phyloP scores from a whole-genome alignment of 2,888 invertebrate genomes.

The Ferrisia virgata region DNA sequence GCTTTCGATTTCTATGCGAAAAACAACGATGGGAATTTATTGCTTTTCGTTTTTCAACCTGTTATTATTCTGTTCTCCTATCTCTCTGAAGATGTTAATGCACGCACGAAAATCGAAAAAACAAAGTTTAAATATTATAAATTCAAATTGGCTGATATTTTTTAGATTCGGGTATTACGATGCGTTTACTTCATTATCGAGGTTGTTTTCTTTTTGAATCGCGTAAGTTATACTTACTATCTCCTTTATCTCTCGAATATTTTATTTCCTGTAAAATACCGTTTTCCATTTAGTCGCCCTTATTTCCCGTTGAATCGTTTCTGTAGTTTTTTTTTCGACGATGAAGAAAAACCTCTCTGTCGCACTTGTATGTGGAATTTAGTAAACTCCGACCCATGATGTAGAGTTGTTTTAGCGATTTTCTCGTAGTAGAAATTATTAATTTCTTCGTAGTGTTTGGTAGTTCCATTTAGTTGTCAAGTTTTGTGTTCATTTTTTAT shows the following conservation, averaged over 20 bases:
- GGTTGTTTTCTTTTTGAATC: constrained; percentile 42
- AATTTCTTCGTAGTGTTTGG: no score
- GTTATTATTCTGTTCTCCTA: no score
- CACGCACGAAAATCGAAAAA: not conserved
- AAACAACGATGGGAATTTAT: no score
- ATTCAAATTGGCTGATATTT: not conserved
- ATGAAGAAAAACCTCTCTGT: no score
- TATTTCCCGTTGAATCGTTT: not conserved
- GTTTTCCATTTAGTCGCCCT: not conserved
- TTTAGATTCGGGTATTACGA: constrained; percentile 39
- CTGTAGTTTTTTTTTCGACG: not conserved
- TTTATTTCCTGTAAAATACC: not conserved
- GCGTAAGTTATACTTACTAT: constrained; percentile 11
- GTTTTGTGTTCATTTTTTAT: no score
- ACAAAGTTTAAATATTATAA: not conserved
- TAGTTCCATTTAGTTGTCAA: no score
- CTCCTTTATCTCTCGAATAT: not conserved
- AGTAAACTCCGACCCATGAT: no score
- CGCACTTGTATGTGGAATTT: no score
- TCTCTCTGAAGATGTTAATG: not conserved
- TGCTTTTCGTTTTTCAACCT: no score
- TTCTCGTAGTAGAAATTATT: no score
- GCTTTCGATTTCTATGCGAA: no score
- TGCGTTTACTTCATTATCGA: constrained; percentile 41
- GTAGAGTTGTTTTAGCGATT: no score